Evolutionary conservation across 2,113 vertebrate genomes (phyloP).

Genomic region (Apteryx owenii): DNA sequence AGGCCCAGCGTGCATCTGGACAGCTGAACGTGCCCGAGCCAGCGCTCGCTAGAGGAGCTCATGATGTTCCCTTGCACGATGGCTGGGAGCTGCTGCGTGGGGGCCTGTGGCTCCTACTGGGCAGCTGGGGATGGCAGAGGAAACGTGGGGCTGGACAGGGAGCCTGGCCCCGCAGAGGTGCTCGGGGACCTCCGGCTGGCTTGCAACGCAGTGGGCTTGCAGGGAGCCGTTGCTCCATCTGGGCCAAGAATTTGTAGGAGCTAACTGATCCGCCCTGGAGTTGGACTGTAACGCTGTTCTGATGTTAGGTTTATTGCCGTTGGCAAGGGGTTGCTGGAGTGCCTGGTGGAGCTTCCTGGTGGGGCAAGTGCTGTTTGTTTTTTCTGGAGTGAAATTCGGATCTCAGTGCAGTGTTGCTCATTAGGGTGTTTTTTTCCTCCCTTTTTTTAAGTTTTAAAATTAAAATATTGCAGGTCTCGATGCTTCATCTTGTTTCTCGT

Average conservation of each 20-base stretch:
- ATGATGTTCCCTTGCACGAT: not conserved
- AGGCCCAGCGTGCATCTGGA: not conserved
- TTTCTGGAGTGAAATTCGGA: not conserved
- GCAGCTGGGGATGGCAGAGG: not conserved
- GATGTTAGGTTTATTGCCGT: not conserved
- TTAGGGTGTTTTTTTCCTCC: not conserved
- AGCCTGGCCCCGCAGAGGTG: not conserved
- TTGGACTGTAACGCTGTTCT: not conserved
- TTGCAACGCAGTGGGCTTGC: not conserved
- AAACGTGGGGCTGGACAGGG: not conserved
- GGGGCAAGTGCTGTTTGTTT: not conserved
- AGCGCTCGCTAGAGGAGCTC: not conserved
- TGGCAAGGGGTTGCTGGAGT: fast-evolving
- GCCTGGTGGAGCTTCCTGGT: not conserved
- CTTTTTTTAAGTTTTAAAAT: not conserved
- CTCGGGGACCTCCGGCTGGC: not conserved
- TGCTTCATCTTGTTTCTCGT: too few species aligned
- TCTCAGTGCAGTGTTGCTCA: not conserved
- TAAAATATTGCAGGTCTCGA: not conserved
- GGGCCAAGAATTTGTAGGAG: not conserved
- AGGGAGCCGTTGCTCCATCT: not conserved
- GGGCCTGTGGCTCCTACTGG: not conserved
- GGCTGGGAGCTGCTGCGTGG: not conserved
- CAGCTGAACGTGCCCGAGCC: not conserved
- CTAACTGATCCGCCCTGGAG: not conserved